These are phyloP conservation scores for Bathynomus jamesi DNA, from an alignment of 1,140 invertebrate genomes.

Conservation along the genomic window DNA sequence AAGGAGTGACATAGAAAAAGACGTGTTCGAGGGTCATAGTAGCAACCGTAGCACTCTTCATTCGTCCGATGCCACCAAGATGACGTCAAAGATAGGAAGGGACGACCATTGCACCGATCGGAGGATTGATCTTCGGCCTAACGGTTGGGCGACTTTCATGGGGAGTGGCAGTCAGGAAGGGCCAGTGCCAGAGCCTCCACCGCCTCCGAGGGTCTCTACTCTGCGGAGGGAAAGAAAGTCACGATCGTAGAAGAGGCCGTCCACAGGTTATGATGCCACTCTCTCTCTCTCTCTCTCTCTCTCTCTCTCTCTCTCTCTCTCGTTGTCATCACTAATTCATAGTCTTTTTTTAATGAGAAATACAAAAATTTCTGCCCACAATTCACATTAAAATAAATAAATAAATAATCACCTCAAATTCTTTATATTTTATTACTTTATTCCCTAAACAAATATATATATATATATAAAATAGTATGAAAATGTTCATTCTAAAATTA, in stretches of 20 bases:
- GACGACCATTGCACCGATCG: neutral
- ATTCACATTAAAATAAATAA: neutral
- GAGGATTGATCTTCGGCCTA: constrained; percentile 10
- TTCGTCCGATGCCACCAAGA: no score
- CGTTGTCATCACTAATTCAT: neutral
- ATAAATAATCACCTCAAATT: neutral
- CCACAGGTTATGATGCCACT: constrained; percentile 28
- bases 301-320: neutral
- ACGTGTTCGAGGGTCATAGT: neutral
- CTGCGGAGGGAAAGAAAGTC: constrained; percentile 22
- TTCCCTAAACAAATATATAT: no score
- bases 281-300: neutral
- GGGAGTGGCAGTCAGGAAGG: neutral
- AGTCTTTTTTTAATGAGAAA: neutral
- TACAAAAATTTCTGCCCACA: neutral
- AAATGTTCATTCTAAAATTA: no score
- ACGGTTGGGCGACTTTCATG: constrained; percentile 23
- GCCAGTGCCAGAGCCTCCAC: constrained; percentile 20
- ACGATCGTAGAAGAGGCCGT: constrained; percentile 28
- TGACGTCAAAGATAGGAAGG: no score
- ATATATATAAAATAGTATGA: no score
- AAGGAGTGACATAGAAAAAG: neutral
- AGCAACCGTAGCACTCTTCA: neutral
- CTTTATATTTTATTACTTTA: no score
- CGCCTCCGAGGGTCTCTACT: constrained; percentile 21